A percentile compares a stretch with the other conserved stretches of the same genome.
phyloP scores from a whole-genome alignment of 1,140 invertebrate species.

The Elysia chlorotica region DNA sequence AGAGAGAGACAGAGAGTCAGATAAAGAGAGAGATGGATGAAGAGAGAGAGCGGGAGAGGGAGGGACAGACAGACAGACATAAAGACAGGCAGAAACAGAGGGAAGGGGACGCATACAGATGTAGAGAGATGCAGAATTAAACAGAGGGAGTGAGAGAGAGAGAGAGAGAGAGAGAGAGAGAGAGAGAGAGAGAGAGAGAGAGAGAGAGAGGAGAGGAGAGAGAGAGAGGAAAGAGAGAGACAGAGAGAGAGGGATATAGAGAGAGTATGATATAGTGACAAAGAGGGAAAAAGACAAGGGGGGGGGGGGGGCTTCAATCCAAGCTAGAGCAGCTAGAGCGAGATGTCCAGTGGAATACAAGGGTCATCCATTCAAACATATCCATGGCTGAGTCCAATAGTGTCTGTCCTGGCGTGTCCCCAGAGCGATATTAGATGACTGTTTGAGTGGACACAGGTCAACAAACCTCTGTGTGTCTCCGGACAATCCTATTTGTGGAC shows the following conservation, averaged over 20 bases:
- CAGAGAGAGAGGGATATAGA: background rate
- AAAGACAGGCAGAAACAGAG: background rate
- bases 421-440: too few species aligned
- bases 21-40: background rate
- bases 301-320: too few species aligned
- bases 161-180: conserved; percentile 9
- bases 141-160: conserved; percentile 9
- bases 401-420: too few species aligned
- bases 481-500: too few species aligned
- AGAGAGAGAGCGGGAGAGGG: background rate
- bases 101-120: background rate
- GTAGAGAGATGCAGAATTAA: background rate
- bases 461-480: too few species aligned
- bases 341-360: too few species aligned
- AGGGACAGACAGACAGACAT: background rate
- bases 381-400: too few species aligned
- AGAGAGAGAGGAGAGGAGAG: background rate
- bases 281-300: background rate
- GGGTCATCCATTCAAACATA: too few species aligned
- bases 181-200: background rate
- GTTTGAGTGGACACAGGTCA: too few species aligned
- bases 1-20: conserved; percentile 13
- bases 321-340: too few species aligned
- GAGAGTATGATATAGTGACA: background rate
- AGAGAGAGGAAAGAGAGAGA: background rate